Evolutionary conservation across 2,113 vertebrate species (phyloP).

Genomic region (Orientallactaga bullata): DNA sequence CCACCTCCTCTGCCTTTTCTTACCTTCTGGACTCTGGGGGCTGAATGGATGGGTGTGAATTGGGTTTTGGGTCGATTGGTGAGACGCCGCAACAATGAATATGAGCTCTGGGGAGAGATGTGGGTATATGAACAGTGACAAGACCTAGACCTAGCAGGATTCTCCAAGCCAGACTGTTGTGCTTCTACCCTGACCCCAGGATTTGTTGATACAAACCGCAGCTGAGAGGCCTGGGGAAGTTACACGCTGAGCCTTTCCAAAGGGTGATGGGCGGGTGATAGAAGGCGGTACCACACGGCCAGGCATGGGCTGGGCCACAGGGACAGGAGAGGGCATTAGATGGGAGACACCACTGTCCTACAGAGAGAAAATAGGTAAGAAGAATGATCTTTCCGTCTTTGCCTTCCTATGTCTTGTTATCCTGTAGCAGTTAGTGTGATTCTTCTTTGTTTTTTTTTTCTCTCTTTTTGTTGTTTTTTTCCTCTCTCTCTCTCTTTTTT

Average conservation of each 20-base stretch:
- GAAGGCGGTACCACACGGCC: background rate
- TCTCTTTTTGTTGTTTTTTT: too few relatives aligned
- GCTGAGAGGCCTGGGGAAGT: slow-evolving; percentile 46
- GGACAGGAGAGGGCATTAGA: slow-evolving; percentile 17
- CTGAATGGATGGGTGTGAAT: slow-evolving; percentile 45
- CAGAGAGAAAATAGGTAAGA: background rate
- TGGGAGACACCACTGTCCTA: slow-evolving; percentile 16
- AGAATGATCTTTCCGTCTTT: background rate
- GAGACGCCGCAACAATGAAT: slow-evolving; percentile 57
- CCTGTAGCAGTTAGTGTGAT: too few relatives aligned
- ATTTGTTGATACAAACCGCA: slow-evolving; percentile 68
- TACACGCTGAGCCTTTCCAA: slow-evolving; percentile 77
- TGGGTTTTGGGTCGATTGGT: slow-evolving; percentile 45
- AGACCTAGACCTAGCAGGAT: background rate
- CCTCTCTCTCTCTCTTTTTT: too few relatives aligned
- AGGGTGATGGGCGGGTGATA: slow-evolving; percentile 54
- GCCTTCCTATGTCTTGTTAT: background rate
- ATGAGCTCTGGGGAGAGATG: slow-evolving; percentile 68
- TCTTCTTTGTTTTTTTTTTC: too few relatives aligned
- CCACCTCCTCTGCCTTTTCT: slow-evolving; percentile 8
- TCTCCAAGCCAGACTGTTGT: background rate
- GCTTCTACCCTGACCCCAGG: background rate
- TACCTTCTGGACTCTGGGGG: slow-evolving; percentile 65
- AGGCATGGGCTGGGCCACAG: background rate
- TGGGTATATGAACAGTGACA: background rate